phyloP scores from a whole-genome alignment of 2,888 invertebrate genomes.

The Chromoteleia sp. region DNA sequence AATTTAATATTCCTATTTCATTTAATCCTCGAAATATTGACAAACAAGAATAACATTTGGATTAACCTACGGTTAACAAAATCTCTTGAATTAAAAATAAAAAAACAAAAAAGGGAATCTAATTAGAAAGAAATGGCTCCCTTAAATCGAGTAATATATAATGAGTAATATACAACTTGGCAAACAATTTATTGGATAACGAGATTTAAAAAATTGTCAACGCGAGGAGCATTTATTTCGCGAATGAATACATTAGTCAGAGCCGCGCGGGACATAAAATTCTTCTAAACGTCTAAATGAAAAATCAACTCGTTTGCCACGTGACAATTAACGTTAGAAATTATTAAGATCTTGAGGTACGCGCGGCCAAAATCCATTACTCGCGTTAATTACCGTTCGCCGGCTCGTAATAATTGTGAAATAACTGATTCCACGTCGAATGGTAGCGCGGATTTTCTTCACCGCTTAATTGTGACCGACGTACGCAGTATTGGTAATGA shows the following conservation, averaged over 20 bases:
- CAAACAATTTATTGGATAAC: constrained; percentile 28
- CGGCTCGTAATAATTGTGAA: constrained; percentile 42
- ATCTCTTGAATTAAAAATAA: constrained; percentile 5
- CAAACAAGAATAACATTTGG: too few species aligned
- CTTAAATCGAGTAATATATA: constrained; percentile 2
- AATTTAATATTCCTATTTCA: too few species aligned
- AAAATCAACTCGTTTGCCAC: constrained; percentile 40
- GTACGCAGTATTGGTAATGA: constrained; percentile 71
- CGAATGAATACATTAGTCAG: constrained; percentile 35
- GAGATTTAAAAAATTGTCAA: constrained; percentile 35
- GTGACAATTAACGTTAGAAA: constrained; percentile 46
- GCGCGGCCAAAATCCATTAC: constrained; percentile 32
- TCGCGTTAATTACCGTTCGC: constrained; percentile 45
- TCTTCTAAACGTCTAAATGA: constrained; percentile 43
- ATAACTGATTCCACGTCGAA: constrained; percentile 68
- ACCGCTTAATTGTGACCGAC: constrained; percentile 80
- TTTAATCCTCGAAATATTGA: too few species aligned
- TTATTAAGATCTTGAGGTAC: constrained; percentile 50
- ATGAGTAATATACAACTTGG: too few species aligned
- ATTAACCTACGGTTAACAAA: neutral
- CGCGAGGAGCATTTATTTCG: constrained; percentile 11
- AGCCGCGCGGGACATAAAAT: constrained; percentile 2
- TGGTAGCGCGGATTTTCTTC: constrained; percentile 73
- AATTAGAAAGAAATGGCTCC: neutral
- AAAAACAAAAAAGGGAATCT: neutral